Conservation (phyloP, 2,797 vertebrate genomes). For the Saxicola maurus region DNA sequence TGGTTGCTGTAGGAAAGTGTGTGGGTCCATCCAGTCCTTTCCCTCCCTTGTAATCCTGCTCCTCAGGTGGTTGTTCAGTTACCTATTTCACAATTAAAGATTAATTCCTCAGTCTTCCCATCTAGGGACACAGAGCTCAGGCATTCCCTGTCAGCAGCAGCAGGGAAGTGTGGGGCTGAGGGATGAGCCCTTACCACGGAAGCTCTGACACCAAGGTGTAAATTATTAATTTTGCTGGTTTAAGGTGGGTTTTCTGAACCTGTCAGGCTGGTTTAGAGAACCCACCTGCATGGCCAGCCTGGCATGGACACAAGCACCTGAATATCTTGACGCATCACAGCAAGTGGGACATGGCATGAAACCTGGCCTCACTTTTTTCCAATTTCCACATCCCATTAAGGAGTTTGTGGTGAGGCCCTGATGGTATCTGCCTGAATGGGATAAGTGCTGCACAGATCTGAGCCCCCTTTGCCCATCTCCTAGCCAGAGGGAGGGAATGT, state of each 20-base stretch:
- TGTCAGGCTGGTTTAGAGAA: background rate
- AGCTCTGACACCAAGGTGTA: background rate
- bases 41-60: background rate
- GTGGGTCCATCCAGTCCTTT: background rate
- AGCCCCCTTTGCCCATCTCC: background rate
- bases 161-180: rapidly evolving
- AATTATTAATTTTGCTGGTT: background rate
- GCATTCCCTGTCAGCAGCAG: background rate
- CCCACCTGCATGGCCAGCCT: background rate
- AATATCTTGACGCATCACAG: background rate
- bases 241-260: background rate
- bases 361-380: background rate
- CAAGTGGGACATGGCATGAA: rapidly evolving
- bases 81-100: background rate
- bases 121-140: background rate
- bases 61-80: background rate
- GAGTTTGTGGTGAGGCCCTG: background rate
- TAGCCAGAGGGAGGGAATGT: background rate
- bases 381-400: background rate
- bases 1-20: background rate
- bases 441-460: background rate
- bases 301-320: background rate
- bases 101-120: background rate
- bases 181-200: rapidly evolving
- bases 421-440: background rate